A percentile compares a stretch with the other conserved stretches of the same genome.
Conservation (phyloP, 2,888 invertebrate genomes). For the Altica lythri region DNA sequence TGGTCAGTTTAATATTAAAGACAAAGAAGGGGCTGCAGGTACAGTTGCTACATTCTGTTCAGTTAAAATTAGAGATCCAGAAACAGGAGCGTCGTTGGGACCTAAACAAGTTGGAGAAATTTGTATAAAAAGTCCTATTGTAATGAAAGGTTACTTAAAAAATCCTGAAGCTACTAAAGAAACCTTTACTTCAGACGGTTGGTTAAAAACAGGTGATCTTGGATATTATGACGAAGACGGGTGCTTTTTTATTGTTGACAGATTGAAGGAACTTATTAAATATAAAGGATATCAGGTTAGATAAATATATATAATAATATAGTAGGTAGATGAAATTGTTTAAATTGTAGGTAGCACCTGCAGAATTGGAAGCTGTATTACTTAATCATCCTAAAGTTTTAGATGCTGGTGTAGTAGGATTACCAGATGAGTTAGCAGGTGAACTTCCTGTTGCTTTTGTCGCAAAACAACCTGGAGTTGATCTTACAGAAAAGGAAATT, state of each 20-base stretch:
- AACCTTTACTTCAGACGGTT: constrained; percentile 74
- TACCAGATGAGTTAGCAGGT: constrained; percentile 72
- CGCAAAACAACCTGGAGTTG: constrained; percentile 63
- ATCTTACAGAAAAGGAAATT: constrained; percentile 57
- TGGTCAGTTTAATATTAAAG: no score
- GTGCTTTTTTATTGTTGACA: constrained; percentile 80
- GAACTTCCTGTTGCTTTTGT: constrained; percentile 79
- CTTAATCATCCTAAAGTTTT: constrained; percentile 71
- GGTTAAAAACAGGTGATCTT: constrained; percentile 79
- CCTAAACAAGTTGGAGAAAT: constrained; percentile 75
- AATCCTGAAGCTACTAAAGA: constrained; percentile 67
- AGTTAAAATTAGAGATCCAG: constrained; percentile 66
- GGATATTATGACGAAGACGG: constrained; percentile 80
- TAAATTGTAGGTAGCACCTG: constrained; percentile 66
- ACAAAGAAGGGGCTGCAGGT: no score
- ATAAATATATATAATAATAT: background rate
- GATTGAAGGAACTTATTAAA: constrained; percentile 89
- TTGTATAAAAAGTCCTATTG: constrained; percentile 75
- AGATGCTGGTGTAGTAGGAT: constrained; percentile 82
- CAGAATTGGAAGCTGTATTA: constrained; percentile 81
- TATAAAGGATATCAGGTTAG: constrained; percentile 82
- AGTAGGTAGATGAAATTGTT: background rate
- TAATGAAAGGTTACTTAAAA: constrained; percentile 68
- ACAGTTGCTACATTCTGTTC: constrained; percentile 64
- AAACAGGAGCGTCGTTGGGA: constrained; percentile 64